phyloP scores from a whole-genome alignment of 1,140 invertebrate genomes.

The Drosophila orena region DNA sequence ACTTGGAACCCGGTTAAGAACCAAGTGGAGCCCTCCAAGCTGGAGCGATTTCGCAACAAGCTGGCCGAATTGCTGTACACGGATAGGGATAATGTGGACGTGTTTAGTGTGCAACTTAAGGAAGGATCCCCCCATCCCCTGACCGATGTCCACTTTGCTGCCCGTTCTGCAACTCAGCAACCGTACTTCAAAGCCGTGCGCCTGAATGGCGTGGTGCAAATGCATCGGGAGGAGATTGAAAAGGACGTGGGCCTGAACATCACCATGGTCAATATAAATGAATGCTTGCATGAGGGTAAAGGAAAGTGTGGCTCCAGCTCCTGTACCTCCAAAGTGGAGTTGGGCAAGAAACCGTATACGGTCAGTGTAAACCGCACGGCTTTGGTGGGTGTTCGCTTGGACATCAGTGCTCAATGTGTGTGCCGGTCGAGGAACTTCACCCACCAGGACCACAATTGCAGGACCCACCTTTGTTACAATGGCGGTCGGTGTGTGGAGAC shows the following conservation, averaged over 20 bases:
- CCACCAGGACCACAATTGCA: slow-evolving; percentile 86
- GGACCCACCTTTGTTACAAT: slow-evolving; percentile 88
- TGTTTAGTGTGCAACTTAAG: slow-evolving; percentile 88
- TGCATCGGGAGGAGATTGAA: slow-evolving; percentile 88
- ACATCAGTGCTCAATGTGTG: slow-evolving; percentile 86
- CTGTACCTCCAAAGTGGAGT: slow-evolving; percentile 88
- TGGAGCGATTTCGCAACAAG: slow-evolving; percentile 87
- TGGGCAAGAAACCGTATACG: slow-evolving; percentile 88
- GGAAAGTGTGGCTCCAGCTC: slow-evolving; percentile 87
- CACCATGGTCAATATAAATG: slow-evolving; percentile 90
- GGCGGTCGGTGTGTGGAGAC: slow-evolving; percentile 88
- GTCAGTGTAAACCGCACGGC: slow-evolving; percentile 91
- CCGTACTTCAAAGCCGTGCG: slow-evolving; percentile 89
- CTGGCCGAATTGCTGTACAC: slow-evolving; percentile 86
- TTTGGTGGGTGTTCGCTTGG: slow-evolving; percentile 88
- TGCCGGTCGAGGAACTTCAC: slow-evolving; percentile 87
- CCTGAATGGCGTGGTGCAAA: slow-evolving; percentile 88
- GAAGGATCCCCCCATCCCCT: slow-evolving; percentile 85
- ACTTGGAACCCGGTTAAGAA: slow-evolving; percentile 86
- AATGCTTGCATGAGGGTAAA: slow-evolving; percentile 86
- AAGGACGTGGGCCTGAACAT: slow-evolving; percentile 88
- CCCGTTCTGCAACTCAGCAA: slow-evolving; percentile 87
- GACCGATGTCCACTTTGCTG: slow-evolving; percentile 89
- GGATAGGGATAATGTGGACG: slow-evolving; percentile 87
- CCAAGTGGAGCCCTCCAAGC: slow-evolving; percentile 85